Percentiles rank a stretch among this genome's conserved stretches.
Evolutionary conservation across 2,888 invertebrate genomes (phyloP).

Genomic region (Muschampia staudingeri): DNA sequence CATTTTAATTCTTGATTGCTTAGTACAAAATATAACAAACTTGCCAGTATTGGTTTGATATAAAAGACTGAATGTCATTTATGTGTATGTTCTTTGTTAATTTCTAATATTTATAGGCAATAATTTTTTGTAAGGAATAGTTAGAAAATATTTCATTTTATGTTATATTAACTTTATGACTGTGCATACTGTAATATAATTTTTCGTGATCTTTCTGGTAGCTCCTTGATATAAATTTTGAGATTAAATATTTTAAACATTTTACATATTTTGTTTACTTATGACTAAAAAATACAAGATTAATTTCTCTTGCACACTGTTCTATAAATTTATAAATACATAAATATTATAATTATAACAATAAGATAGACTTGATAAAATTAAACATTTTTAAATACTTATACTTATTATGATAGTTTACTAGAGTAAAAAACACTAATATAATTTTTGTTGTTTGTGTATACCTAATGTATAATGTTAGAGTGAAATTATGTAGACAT

Average conservation of each 20-base stretch:
- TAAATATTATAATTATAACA: constrained; percentile 69
- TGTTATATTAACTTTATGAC: constrained; percentile 27
- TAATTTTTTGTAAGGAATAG: constrained; percentile 68
- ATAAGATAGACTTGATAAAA: constrained; percentile 71
- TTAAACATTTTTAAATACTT: constrained; percentile 42
- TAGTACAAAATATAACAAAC: constrained; percentile 91
- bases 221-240: constrained; percentile 56
- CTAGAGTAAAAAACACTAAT: constrained; percentile 34
- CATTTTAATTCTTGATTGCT: constrained; percentile 83
- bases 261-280: neutral
- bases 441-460: constrained; percentile 31
- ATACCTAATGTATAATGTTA: constrained; percentile 55
- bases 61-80: constrained; percentile 91
- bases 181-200: constrained; percentile 30
- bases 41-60: constrained; percentile 91
- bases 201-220: constrained; percentile 66
- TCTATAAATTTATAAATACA: constrained; percentile 10
- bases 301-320: constrained; percentile 21
- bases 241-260: constrained; percentile 20
- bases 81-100: constrained; percentile 85
- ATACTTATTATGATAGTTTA: constrained; percentile 28
- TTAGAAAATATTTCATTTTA: constrained; percentile 53
- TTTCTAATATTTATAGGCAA: constrained; percentile 80
- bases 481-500: constrained; percentile 72
- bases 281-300: neutral